A percentile compares a stretch with the other conserved stretches of the same genome.
phyloP scores from a whole-genome alignment of 2,113 vertebrate genomes.

The Nothocercus nigrocapillus region DNA sequence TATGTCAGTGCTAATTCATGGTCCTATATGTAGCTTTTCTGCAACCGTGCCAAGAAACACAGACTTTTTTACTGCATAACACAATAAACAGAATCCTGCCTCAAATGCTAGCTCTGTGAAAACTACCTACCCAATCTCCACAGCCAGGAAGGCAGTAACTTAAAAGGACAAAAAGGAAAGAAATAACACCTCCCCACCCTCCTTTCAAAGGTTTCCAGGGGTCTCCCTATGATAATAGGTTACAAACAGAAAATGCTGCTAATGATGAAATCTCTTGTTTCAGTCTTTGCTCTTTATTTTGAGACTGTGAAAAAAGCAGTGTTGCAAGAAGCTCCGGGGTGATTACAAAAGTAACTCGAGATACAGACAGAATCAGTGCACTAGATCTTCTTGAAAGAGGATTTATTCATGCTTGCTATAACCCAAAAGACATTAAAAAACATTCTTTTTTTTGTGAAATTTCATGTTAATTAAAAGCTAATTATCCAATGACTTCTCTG shows the following conservation, averaged over 20 bases:
- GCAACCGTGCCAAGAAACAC: neutral
- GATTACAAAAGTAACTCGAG: slow-evolving; percentile 26
- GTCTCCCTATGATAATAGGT: neutral
- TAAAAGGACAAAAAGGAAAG: neutral
- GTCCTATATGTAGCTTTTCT: neutral
- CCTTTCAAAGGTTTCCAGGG: neutral
- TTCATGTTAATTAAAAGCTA: slow-evolving; percentile 47
- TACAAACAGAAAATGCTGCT: slow-evolving; percentile 18
- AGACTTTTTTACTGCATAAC: neutral
- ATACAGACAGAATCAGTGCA: slow-evolving; percentile 10
- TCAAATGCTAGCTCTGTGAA: neutral
- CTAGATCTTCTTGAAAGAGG: neutral
- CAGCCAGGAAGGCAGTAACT: neutral
- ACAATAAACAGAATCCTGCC: neutral
- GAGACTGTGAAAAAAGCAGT: neutral
- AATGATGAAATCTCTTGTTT: neutral
- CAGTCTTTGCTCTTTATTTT: neutral
- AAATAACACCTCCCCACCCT: neutral
- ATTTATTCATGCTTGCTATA: slow-evolving; percentile 25
- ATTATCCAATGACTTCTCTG: slow-evolving; percentile 32
- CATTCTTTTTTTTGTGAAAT: neutral
- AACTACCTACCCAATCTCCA: neutral
- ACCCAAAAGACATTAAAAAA: neutral
- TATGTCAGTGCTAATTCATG: slow-evolving; percentile 41
- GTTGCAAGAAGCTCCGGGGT: neutral